These are phyloP conservation scores for Geopemphigus sp. DNA, from an alignment of 1,140 invertebrate species.

Conservation along the genomic window DNA sequence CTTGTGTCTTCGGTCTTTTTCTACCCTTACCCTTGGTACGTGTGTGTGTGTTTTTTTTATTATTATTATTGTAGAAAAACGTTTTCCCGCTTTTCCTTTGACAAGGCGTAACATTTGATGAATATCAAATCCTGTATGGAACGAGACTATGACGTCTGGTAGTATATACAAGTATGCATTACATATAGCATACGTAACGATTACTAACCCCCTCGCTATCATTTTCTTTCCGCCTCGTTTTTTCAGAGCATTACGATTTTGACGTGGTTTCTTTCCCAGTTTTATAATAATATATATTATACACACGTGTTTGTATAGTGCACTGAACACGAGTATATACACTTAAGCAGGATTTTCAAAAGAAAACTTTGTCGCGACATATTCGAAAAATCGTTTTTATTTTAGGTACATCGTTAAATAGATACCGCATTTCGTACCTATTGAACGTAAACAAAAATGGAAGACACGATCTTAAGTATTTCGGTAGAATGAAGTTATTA, in stretches of 20 bases:
- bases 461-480: neutral
- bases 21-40: neutral
- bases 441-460: neutral
- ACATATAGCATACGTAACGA: conserved; percentile 45
- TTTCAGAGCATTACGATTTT: conserved; percentile 37
- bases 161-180: conserved; percentile 22
- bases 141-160: conserved; percentile 40
- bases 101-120: conserved; percentile 46
- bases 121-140: conserved; percentile 47
- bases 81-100: conserved; percentile 44
- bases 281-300: conserved; percentile 7
- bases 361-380: neutral
- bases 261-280: conserved; percentile 32
- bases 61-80: conserved; percentile 46
- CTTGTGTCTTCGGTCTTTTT: conserved; percentile 20
- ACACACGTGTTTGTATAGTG: neutral
- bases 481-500: too few relatives aligned
- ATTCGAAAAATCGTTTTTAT: neutral
- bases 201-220: conserved; percentile 44
- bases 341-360: neutral
- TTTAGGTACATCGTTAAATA: neutral
- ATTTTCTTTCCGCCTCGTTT: conserved; percentile 46
- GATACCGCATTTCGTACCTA: too few relatives aligned
- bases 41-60: neutral
- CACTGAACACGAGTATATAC: neutral